Conservation (phyloP, 2,797 vertebrate species). For the Megalops cyprinoides region DNA sequence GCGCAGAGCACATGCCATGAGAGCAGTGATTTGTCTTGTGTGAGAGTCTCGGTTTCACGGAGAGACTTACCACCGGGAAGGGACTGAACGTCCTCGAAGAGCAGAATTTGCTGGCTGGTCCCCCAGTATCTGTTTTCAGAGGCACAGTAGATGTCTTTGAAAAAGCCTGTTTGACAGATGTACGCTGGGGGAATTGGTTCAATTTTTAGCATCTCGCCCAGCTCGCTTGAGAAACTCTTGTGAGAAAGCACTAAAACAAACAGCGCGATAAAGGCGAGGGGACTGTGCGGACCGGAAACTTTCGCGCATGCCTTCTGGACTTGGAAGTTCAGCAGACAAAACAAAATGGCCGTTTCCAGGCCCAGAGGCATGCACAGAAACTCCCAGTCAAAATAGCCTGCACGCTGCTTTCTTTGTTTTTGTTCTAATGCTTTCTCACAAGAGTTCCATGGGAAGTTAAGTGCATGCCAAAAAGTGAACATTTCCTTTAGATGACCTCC, state of each 20-base stretch:
- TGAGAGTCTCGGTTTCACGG: not conserved
- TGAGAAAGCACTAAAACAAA: slow-evolving; percentile 24
- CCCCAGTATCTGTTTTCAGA: slow-evolving; percentile 31
- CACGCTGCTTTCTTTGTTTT: not conserved
- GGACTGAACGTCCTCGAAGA: not conserved
- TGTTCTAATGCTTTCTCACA: not conserved
- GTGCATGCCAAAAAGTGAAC: not conserved
- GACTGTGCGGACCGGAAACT: not conserved
- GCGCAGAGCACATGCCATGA: not conserved
- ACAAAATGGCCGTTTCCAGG: not conserved
- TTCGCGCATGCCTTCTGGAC: not conserved
- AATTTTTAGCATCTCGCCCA: slow-evolving; percentile 48
- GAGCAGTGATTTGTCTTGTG: not conserved
- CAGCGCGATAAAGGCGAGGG: not conserved
- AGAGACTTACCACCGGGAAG: not conserved
- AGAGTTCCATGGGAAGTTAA: not conserved
- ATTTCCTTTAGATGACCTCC: not conserved
- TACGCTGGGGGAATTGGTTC: slow-evolving; percentile 51
- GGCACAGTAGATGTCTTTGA: slow-evolving; percentile 34
- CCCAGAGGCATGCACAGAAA: not conserved
- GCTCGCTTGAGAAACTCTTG: slow-evolving; percentile 34
- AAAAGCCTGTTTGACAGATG: slow-evolving; percentile 50
- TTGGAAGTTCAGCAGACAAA: slow-evolving; percentile 2
- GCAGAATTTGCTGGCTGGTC: slow-evolving; percentile 9
- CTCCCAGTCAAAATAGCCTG: not conserved